Percentiles rank a stretch among this genome's conserved stretches.
phyloP scores from a whole-genome alignment of 2,797 vertebrate species.

The Manis pentadactyla region DNA sequence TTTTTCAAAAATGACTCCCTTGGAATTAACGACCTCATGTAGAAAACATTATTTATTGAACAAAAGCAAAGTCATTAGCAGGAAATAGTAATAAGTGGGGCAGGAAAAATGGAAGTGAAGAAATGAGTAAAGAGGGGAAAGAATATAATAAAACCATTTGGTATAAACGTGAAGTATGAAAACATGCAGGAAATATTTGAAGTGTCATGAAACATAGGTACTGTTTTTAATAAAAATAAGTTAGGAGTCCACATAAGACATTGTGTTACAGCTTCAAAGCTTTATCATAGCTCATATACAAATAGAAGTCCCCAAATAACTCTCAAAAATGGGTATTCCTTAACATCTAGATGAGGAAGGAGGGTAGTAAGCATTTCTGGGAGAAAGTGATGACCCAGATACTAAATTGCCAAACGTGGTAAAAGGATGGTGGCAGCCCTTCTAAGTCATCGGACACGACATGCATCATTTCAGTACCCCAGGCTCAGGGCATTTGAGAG shows the following conservation, averaged over 20 bases:
- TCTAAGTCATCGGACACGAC: background rate
- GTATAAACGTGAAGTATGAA: background rate
- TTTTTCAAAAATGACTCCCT: background rate
- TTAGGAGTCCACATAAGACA: background rate
- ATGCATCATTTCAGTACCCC: background rate
- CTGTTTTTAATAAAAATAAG: background rate
- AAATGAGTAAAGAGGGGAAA: background rate
- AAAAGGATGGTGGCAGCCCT: background rate
- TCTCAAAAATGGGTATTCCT: constrained; percentile 4
- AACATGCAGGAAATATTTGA: background rate
- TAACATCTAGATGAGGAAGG: background rate
- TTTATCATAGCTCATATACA: background rate
- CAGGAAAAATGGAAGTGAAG: background rate
- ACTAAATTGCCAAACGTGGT: background rate
- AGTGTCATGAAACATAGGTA: background rate
- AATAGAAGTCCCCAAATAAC: background rate
- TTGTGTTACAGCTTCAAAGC: background rate
- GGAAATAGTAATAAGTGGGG: background rate
- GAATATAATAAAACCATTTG: background rate
- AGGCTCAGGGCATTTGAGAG: background rate
- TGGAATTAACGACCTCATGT: background rate
- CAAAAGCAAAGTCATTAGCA: background rate
- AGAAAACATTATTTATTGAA: background rate
- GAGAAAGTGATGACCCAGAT: background rate
- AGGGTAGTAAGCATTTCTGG: background rate